Percentiles rank a stretch among this genome's conserved stretches.
phyloP scores from a whole-genome alignment of 2,888 invertebrate genomes.

The Mamestra brassicae region DNA sequence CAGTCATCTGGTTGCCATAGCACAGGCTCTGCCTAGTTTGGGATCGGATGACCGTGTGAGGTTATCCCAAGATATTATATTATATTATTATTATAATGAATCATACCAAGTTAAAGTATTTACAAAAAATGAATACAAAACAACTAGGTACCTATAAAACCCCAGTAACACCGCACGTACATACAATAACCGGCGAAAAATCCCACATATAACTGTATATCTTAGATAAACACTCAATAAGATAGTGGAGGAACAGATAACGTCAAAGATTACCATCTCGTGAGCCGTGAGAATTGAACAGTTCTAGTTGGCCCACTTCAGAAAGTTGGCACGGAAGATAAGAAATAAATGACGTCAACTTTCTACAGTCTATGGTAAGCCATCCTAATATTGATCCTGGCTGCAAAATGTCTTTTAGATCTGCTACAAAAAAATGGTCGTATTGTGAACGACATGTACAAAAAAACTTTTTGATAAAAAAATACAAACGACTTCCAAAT shows the following conservation, averaged over 20 bases:
- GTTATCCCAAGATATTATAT: too few species aligned
- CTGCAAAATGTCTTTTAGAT: not conserved
- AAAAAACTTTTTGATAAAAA: too few species aligned
- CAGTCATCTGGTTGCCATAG: too few species aligned
- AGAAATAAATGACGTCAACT: constrained; percentile 26
- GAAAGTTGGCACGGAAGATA: constrained; percentile 35
- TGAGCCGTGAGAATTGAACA: constrained; percentile 62
- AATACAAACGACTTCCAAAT: too few species aligned
- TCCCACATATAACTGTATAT: constrained; percentile 51
- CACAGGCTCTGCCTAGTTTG: too few species aligned
- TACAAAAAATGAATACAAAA: too few species aligned
- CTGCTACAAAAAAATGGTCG: too few species aligned
- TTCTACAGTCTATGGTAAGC: constrained; percentile 2
- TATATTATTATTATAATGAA: too few species aligned
- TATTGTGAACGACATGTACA: too few species aligned
- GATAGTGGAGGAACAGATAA: constrained; percentile 54
- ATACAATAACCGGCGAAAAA: constrained; percentile 46
- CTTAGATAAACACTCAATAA: constrained; percentile 59
- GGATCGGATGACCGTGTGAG: too few species aligned
- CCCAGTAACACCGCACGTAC: not conserved
- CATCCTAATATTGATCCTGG: constrained; percentile 4
- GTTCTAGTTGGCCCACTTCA: constrained; percentile 40
- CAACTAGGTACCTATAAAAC: not conserved
- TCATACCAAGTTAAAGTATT: not conserved
- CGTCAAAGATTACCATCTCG: constrained; percentile 60